Evolutionary conservation across 2,888 invertebrate species (phyloP).

Genomic region (Parelbella ahira): DNA sequence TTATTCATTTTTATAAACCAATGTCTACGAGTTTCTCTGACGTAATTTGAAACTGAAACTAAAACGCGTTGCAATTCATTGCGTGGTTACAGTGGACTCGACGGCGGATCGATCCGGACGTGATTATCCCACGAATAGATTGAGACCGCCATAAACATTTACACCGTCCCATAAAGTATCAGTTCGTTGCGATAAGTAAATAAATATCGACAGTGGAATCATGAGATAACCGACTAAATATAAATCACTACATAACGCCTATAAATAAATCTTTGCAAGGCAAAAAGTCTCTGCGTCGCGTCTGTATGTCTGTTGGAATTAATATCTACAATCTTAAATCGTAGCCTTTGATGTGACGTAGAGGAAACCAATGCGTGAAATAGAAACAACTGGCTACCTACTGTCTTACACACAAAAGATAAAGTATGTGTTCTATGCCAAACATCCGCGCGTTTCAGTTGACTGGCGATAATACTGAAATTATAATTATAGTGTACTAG

Average conservation of each 20-base stretch:
- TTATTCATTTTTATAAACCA: too few species aligned
- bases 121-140: slow-evolving; percentile 5
- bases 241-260: slow-evolving; percentile 8
- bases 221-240: slow-evolving; percentile 2
- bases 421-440: too few species aligned
- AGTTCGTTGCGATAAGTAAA: slow-evolving; percentile 8
- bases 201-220: slow-evolving; percentile 11
- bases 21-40: too few species aligned
- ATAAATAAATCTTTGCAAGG: slow-evolving; percentile 4
- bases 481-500: too few species aligned
- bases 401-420: too few species aligned
- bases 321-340: slow-evolving; percentile 3
- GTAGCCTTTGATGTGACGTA: slow-evolving; percentile 12
- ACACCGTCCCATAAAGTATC: slow-evolving; percentile 10
- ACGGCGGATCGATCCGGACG: slow-evolving; percentile 5
- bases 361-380: too few species aligned
- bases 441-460: too few species aligned
- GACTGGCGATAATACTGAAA: too few species aligned
- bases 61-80: slow-evolving; percentile 3
- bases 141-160: slow-evolving; percentile 18
- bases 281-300: slow-evolving; percentile 1
- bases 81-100: slow-evolving; percentile 13
- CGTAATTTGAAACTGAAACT: too few species aligned
- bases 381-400: too few species aligned
- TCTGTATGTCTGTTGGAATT: slow-evolving; percentile 12